Percentiles rank a stretch among this genome's conserved stretches.
These are phyloP conservation scores for Bombus fervidus DNA, from an alignment of 1,140 invertebrate genomes.

Conservation along the genomic window DNA sequence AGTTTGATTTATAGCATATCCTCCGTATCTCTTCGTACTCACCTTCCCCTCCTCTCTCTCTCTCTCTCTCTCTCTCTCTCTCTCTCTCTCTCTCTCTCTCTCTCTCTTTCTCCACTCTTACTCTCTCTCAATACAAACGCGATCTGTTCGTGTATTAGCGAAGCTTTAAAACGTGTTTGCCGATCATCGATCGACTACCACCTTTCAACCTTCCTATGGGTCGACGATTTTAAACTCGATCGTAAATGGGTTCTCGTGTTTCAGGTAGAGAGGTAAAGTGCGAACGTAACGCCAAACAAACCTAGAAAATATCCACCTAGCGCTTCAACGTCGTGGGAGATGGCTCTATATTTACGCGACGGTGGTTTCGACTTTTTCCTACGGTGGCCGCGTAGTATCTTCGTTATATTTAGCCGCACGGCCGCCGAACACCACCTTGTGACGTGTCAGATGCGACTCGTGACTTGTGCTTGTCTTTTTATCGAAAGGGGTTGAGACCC, in stretches of 20 bases:
- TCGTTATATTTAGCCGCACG: constrained; percentile 71
- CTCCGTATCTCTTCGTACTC: constrained; percentile 21
- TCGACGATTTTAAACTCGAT: constrained; percentile 7
- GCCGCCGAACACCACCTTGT: constrained; percentile 63
- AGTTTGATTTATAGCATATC: constrained; percentile 58
- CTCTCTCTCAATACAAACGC: neutral
- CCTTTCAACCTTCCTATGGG: neutral
- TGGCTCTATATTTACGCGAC: constrained; percentile 71
- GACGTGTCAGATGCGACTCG: constrained; percentile 57
- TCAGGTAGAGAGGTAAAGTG: constrained; percentile 29
- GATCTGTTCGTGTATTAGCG: constrained; percentile 35
- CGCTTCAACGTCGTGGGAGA: constrained; percentile 74
- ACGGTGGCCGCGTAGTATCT: constrained; percentile 40
- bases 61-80: neutral
- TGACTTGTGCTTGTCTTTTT: constrained; percentile 65
- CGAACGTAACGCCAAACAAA: constrained; percentile 60
- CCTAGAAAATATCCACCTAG: constrained; percentile 57
- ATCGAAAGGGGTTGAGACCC: constrained; percentile 50
- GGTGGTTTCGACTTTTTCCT: constrained; percentile 62
- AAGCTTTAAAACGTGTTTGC: constrained; percentile 56
- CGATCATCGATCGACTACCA: constrained; percentile 32
- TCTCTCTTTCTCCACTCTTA: neutral
- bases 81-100: neutral
- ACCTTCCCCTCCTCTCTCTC: neutral
- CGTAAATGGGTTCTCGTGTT: constrained; percentile 56